phyloP scores from a whole-genome alignment of 2,113 vertebrate genomes.

The Tragelaphus strepsiceros region DNA sequence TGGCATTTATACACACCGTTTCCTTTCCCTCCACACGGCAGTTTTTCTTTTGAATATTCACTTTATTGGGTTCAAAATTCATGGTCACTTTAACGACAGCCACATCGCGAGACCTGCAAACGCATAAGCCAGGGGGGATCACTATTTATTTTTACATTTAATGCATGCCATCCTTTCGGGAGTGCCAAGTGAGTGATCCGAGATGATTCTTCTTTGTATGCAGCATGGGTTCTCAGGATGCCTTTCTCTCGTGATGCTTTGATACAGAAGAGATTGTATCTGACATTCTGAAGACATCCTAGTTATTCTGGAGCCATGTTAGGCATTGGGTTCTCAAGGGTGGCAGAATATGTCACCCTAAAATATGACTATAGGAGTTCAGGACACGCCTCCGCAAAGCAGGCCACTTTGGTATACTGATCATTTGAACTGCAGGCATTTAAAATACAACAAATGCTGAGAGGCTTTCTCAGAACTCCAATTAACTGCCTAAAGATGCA shows the following conservation, averaged over 20 bases:
- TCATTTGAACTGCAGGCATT: neutral
- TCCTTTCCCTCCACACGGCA: slow-evolving; percentile 81
- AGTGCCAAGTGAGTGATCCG: fast-evolving
- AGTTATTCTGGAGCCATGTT: neutral
- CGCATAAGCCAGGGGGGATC: neutral
- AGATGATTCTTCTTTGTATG: neutral
- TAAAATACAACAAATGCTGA: neutral
- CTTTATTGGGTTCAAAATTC: slow-evolving; percentile 88
- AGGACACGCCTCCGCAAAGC: fast-evolving
- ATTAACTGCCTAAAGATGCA: neutral
- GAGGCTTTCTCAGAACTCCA: neutral
- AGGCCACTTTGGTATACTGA: neutral
- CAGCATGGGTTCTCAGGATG: fast-evolving
- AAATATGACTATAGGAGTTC: neutral
- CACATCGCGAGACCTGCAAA: slow-evolving; percentile 93
- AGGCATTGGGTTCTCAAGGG: neutral
- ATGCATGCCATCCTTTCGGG: neutral
- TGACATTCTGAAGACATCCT: neutral
- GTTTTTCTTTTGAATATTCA: slow-evolving; percentile 92
- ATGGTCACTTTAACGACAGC: slow-evolving; percentile 89
- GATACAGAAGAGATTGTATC: neutral
- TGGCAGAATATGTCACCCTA: neutral
- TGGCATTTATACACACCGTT: slow-evolving; percentile 86
- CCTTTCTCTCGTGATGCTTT: neutral
- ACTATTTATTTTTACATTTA: neutral